These are phyloP conservation scores for Gadopsis bispinosus DNA, from an alignment of 2,797 vertebrate genomes.

Conservation along the genomic window DNA sequence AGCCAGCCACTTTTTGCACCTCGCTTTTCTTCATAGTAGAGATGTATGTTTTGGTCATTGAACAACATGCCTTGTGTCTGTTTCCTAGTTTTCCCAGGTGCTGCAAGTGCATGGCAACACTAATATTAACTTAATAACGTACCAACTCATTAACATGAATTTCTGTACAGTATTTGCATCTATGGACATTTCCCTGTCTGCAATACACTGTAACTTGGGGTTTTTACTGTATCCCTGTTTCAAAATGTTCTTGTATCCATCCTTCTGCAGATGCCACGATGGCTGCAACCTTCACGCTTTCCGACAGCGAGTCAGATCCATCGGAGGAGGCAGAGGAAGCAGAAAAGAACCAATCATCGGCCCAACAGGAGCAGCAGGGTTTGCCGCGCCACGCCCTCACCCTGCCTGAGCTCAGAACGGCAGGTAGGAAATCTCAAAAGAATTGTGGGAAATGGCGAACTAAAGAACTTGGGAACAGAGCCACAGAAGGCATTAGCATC, in stretches of 20 bases:
- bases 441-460: background rate
- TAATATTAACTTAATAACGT: background rate
- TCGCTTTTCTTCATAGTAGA: background rate
- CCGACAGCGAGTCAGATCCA: slow-evolving; percentile 83
- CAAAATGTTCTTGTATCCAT: background rate
- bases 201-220: background rate
- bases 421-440: slow-evolving; percentile 57
- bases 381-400: slow-evolving; percentile 26
- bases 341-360: slow-evolving; percentile 28
- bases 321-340: slow-evolving; percentile 77
- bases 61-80: background rate
- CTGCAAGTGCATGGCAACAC: slow-evolving; percentile 9
- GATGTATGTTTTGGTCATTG: background rate
- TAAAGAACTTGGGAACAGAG: background rate
- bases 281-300: slow-evolving; percentile 81
- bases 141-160: background rate
- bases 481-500: too few relatives aligned
- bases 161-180: background rate
- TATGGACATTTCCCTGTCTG: background rate
- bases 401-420: slow-evolving; percentile 52
- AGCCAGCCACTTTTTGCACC: background rate
- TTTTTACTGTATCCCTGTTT: background rate
- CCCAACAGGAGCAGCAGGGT: background rate
- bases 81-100: background rate
- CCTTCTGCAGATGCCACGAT: slow-evolving; percentile 78